Conservation (phyloP, 2,888 invertebrate genomes). For the Platypus cylindrus region DNA sequence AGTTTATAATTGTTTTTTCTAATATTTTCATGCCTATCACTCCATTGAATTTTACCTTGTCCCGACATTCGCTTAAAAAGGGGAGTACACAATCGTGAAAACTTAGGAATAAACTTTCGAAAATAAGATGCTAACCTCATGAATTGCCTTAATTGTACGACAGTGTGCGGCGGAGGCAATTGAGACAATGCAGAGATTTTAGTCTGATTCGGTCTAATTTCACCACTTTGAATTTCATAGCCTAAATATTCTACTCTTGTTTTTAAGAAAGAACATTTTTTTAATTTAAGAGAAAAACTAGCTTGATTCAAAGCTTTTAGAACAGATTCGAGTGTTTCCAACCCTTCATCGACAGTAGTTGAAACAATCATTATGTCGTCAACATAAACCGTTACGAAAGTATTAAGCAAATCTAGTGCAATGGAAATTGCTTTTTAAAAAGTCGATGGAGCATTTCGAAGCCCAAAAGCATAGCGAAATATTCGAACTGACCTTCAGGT, state of each 20-base stretch:
- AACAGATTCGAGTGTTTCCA: neutral
- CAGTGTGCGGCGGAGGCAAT: neutral
- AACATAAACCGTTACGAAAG: neutral
- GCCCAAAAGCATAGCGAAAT: neutral
- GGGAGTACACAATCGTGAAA: conserved; percentile 13
- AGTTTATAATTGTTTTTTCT: neutral
- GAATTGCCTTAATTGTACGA: conserved; percentile 15
- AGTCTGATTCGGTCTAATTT: conserved; percentile 8
- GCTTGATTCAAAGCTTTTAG: neutral
- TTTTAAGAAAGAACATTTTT: conserved; percentile 12
- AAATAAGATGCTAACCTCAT: conserved; percentile 20
- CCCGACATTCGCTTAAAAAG: neutral
- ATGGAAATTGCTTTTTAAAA: neutral
- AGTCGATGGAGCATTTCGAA: neutral
- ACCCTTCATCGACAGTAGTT: neutral
- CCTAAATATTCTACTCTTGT: conserved; percentile 13
- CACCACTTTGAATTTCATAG: conserved; percentile 10
- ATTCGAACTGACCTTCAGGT: neutral
- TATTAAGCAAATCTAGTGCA: neutral
- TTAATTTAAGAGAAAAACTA: neutral
- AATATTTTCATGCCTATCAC: neutral
- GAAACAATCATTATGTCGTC: neutral
- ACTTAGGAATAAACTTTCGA: conserved; percentile 17
- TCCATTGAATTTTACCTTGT: neutral
- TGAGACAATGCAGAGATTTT: conserved; percentile 19